These are phyloP conservation scores for Sus scrofa DNA, from an alignment of 2,113 vertebrate species.

Conservation along the genomic window T2T-Sscrofa CM000818.6:9826001-9826500, in stretches of 20 bases:
- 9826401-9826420: not conserved
- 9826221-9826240: not conserved
- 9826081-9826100: no score
- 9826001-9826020: not conserved
- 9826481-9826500: not conserved
- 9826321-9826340: not conserved
- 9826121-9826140: no score
- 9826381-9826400: not conserved
- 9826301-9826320: not conserved
- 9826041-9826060: no score
- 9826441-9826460: not conserved
- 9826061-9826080: no score
- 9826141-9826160: no score
- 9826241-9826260: not conserved
- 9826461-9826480: not conserved
- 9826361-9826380: not conserved
- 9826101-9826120: no score
- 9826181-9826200: not conserved
- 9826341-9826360: not conserved
- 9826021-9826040: no score
- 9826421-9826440: not conserved
- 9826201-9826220: not conserved
- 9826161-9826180: not conserved
- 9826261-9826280: not conserved
- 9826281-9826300: fast-evolving